Conservation (phyloP, 1,140 invertebrate species). For the Spodoptera frugiperda region DNA sequence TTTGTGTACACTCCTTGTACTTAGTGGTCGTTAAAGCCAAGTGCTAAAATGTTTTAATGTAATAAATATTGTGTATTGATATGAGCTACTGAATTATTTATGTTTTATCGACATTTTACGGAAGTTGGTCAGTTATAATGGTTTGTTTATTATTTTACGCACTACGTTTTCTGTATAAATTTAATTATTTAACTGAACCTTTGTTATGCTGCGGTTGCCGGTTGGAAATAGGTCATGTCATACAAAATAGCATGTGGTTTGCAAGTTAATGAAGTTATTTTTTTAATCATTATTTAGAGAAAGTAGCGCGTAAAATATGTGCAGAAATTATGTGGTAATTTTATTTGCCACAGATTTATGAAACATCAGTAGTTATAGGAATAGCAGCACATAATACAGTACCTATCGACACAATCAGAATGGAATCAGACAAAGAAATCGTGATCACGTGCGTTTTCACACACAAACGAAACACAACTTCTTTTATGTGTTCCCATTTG, state of each 20-base stretch:
- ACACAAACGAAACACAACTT: constrained; percentile 5
- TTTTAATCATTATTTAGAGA: too few relatives aligned
- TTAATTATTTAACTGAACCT: neutral
- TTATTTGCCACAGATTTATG: too few relatives aligned
- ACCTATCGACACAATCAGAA: neutral
- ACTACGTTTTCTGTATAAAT: neutral
- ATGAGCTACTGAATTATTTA: constrained; percentile 7
- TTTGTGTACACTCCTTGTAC: neutral
- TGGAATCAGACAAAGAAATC: neutral
- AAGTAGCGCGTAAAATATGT: too few relatives aligned
- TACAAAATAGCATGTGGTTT: neutral
- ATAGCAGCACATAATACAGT: neutral
- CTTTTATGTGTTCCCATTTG: constrained; percentile 1
- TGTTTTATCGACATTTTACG: constrained; percentile 20
- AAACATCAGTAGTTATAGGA: neutral
- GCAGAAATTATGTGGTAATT: too few relatives aligned
- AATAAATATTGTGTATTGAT: constrained; percentile 10
- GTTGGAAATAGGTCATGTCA: neutral
- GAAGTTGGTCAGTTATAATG: constrained; percentile 31
- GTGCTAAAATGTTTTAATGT: constrained; percentile 16
- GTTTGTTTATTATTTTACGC: constrained; percentile 22
- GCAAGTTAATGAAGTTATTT: too few relatives aligned
- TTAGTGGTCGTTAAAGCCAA: constrained; percentile 12
- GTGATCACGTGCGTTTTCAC: neutral
- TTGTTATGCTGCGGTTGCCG: neutral